phyloP scores from a whole-genome alignment of 2,797 vertebrate genomes.

The Anisognathus igniventris region DNA sequence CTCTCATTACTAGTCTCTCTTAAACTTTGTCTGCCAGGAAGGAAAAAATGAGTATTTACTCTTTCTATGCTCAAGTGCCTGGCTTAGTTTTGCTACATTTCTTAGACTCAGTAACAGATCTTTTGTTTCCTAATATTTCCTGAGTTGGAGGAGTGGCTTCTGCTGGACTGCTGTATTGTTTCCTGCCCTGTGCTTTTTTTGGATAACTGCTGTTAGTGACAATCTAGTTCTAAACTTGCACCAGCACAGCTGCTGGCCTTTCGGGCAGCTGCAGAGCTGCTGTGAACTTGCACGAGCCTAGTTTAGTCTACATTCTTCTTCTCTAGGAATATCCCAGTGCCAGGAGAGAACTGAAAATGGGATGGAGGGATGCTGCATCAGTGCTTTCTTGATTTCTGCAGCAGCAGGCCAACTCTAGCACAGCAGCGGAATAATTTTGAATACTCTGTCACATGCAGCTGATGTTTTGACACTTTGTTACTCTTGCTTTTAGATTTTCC shows the following conservation, averaged over 20 bases:
- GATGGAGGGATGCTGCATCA: not conserved
- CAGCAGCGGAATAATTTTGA: not conserved
- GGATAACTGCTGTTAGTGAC: not conserved
- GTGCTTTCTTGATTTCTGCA: not conserved
- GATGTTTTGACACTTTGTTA: not conserved
- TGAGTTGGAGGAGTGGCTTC: not conserved
- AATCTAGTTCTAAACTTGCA: not conserved
- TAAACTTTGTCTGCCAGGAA: not conserved
- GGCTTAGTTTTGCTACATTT: not conserved
- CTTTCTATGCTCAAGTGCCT: not conserved
- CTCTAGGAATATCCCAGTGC: not conserved
- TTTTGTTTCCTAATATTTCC: not conserved
- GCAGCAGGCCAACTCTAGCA: not conserved
- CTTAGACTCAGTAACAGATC: not conserved
- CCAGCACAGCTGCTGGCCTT: not conserved
- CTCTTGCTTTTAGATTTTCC: conserved; percentile 88
- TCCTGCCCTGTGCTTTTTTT: not conserved
- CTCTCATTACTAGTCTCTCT: accelerated
- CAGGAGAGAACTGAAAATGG: not conserved
- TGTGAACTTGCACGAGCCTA: not conserved
- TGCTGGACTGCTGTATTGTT: not conserved
- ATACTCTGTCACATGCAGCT: not conserved
- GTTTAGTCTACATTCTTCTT: not conserved
- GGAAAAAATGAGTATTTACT: not conserved
- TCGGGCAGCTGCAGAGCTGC: not conserved